Base-by-base conservation (phyloP, 2,888 invertebrate species). In the Beris morrisii region DNA sequence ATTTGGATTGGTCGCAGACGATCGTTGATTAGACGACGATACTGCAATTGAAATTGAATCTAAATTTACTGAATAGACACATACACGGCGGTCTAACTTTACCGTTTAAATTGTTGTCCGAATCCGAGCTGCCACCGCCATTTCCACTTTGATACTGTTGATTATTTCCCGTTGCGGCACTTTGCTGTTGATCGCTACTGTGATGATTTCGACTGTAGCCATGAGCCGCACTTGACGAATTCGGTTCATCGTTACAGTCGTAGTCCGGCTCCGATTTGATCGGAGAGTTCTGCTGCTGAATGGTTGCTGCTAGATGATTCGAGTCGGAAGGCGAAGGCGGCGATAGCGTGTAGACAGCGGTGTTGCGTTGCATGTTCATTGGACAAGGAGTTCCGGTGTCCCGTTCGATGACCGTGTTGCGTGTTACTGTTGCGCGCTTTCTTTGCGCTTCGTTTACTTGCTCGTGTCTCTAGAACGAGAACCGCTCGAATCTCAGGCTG, bases 211-310 rank as follows among this genome's bases (percentile, higher is more conserved):
- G 50, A 15, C 7, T 11, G 48, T 48, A 11, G 48, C 12, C 5
- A 15, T 50, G 50, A 9, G 9, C 50, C 30, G 9, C 50, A 22
- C n/a, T n/a, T n/a, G 31, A 13, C 13, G 46, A 32, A 5, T 12
- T 9, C 43, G 50, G 50, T 2, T 68, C 68, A 31, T 65, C 65
- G 5, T 53, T 44, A 43, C 50, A 65, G 38, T 61, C 61, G 63
- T 63, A 68, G n/a, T 68, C 68, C 9, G 50, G 61, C n/a, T 68
- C 68, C 7, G 59, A 56, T 43, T 65, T 64, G 31, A 64, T 44
- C 3, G 61, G 61, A 31, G 61, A 61, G 5, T 22, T 30, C 4
- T 30, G 59, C 22, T 46, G 59, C 5, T 61, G 30, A 28, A 7
- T 30, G 9, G 0, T 30, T 4, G 30, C 56, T 3, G 43, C 56